phyloP scores from a whole-genome alignment of 2,888 invertebrate species.

The Hydroisotoma schaefferi region DNA sequence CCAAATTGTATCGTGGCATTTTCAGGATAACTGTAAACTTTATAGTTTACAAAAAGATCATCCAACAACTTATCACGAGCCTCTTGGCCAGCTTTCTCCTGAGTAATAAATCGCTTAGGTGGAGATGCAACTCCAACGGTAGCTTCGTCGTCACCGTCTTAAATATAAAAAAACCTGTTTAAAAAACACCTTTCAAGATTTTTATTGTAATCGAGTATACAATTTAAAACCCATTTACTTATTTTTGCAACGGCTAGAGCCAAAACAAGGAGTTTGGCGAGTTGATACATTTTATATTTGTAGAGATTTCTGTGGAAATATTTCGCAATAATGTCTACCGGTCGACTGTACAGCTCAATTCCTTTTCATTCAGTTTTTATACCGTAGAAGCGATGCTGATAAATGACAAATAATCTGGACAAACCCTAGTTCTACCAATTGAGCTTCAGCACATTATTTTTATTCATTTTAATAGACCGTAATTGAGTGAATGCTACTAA shows the following conservation, averaged over 20 bases:
- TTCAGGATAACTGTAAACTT: conserved; percentile 31
- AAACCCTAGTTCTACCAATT: too few species aligned
- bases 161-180: background rate
- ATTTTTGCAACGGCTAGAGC: background rate
- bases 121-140: background rate
- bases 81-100: background rate
- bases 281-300: background rate
- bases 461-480: too few species aligned
- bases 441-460: too few species aligned
- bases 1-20: conserved; percentile 27
- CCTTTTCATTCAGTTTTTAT: too few species aligned
- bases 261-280: background rate
- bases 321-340: background rate
- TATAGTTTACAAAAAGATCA: conserved; percentile 26
- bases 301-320: too few species aligned
- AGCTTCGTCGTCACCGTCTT: background rate
- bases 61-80: conserved; percentile 15
- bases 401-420: too few species aligned
- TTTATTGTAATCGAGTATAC: too few species aligned
- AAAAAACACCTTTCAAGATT: background rate
- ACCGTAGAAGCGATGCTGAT: too few species aligned
- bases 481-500: too few species aligned
- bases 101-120: background rate
- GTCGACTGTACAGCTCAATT: too few species aligned
- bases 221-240: background rate